Evolutionary conservation across 1,140 invertebrate species (phyloP), one percentile per base, ranked within the genome.

Genomic region (Aphidius gifuensis): DNA sequence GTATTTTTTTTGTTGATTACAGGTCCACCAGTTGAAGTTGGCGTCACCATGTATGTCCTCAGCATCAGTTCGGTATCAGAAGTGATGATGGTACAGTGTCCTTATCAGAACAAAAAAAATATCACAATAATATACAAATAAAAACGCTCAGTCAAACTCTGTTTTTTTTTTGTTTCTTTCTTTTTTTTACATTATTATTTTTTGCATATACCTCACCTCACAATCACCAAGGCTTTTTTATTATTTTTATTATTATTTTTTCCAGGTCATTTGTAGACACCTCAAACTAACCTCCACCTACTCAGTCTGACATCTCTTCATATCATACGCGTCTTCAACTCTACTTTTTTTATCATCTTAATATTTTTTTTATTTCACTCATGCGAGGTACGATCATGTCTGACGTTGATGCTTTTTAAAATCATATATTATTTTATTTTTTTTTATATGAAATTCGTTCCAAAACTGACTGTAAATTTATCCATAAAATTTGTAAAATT

Each of bases 61-160:
- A 95, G 92, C 88, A 97, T 98, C 86, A 94, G 92, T 87, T 96
- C 94, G 82, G 92, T 98, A 82, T 97, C 94, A 82, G 95, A 97
- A 90, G 94, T 97, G 81, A 88, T 94, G 85, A 97, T 97, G 94
- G 94, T 96, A 92, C 87, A 78, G 77, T 74, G 66, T 43, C 53
- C 56, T 63, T 60, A 32, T 32, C 23, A 32, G 23, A 32, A 32
- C 23, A 32, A 32, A 16, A 16, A 16, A 16, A 16, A 32, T 32
- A 32, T 32, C 23, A 32, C 23, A 32, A 32, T 16, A 16, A 16
- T 16, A 16, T 16, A 16, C 16, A 16, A 16, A 16, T 16, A 32
- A 45, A 58, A 50, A 62, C 60, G 59, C 48, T 66, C 50, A 32
- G 38, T 58, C 61, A 57, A 43, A 57, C 32, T 43, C 61, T 45